A percentile compares a stretch with the other conserved stretches of the same genome.
These are phyloP conservation scores for Lagria hirta DNA, from an alignment of 2,888 invertebrate species.

Conservation along the genomic window DNA sequence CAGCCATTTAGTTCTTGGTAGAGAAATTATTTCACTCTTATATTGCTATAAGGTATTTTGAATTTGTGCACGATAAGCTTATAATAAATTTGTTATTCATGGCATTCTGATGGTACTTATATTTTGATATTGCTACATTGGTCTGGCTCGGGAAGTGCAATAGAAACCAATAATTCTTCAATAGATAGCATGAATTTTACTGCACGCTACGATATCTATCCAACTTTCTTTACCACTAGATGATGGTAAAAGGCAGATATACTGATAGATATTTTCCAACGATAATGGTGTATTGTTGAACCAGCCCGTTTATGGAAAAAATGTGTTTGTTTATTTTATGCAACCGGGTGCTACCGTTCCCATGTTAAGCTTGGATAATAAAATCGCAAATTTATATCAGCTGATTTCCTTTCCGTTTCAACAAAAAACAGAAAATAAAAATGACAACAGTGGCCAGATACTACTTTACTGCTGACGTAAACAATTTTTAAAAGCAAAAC, in stretches of 20 bases:
- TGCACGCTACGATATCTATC: conserved; percentile 3
- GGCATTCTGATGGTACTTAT: conserved; percentile 27
- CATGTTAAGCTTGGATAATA: conserved; percentile 13
- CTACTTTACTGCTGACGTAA: no score
- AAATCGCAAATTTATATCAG: conserved; percentile 18
- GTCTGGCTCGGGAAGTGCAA: conserved; percentile 23
- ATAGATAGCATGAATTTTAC: conserved; percentile 18
- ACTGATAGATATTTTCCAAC: conserved; percentile 7
- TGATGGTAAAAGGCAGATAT: conserved; percentile 4
- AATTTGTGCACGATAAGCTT: conserved; percentile 18
- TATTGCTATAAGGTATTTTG: conserved; percentile 5
- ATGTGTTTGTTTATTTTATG: conserved; percentile 32
- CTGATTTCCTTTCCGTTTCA: no score
- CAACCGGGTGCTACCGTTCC: conserved; percentile 30
- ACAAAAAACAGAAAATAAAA: no score
- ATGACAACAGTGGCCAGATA: no score
- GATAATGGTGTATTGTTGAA: conserved; percentile 27
- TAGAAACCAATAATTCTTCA: conserved; percentile 24
- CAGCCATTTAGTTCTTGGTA: no score
- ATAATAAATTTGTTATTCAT: conserved; percentile 28
- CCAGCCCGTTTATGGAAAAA: conserved; percentile 33
- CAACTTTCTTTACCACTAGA: conserved; percentile 5
- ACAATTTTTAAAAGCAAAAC: no score
- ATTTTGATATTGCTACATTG: conserved; percentile 29
- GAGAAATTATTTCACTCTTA: conserved; percentile 17